These are phyloP conservation scores for Drosophila littoralis DNA, from an alignment of 1,140 invertebrate genomes.

Conservation along the genomic window DNA sequence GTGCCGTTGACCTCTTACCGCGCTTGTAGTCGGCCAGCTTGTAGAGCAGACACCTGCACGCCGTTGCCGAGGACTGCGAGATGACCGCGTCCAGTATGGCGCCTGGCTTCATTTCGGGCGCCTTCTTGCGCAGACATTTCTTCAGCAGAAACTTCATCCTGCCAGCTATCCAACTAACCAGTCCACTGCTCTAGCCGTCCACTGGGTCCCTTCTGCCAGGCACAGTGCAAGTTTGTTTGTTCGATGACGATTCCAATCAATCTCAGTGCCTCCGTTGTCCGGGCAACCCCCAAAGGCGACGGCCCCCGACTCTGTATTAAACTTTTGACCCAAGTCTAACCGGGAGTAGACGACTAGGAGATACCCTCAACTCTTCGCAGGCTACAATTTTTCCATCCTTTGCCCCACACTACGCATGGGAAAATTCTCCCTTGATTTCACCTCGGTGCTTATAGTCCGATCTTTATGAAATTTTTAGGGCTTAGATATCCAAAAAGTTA, in stretches of 20 bases:
- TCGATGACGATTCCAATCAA: constrained; percentile 29
- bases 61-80: constrained; percentile 91
- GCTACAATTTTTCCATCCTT: too few species aligned
- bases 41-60: constrained; percentile 94
- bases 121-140: constrained; percentile 81
- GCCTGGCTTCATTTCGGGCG: constrained; percentile 81
- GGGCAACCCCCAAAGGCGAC: constrained; percentile 8
- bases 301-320: neutral
- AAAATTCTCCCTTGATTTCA: too few species aligned
- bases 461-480: too few species aligned
- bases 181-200: neutral
- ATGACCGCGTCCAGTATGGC: constrained; percentile 94
- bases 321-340: too few species aligned
- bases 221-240: constrained; percentile 53
- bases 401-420: too few species aligned
- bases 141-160: constrained; percentile 80
- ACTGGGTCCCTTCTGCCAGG: neutral
- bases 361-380: too few species aligned
- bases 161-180: constrained; percentile 10
- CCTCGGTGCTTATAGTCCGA: too few species aligned
- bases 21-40: constrained; percentile 95
- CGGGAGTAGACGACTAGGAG: too few species aligned
- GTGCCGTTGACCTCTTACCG: constrained; percentile 84
- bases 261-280: constrained; percentile 30
- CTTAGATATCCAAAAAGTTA: too few species aligned